Conservation (phyloP, 2,797 vertebrate genomes). For the Parauchenoglanis ngamensis region DNA sequence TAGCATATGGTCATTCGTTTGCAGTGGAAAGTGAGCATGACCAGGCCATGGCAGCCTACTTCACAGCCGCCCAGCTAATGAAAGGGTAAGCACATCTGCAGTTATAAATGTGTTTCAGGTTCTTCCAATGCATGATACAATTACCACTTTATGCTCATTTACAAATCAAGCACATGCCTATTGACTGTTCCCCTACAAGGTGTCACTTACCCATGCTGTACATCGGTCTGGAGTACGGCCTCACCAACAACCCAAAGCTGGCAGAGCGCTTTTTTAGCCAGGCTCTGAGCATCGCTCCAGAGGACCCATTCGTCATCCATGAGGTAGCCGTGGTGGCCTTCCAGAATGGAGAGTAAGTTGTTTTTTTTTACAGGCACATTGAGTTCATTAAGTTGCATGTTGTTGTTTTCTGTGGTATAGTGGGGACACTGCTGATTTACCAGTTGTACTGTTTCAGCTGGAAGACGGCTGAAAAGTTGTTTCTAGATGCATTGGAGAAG, state of each 20-base stretch:
- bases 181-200: constrained; percentile 64
- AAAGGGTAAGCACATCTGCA: constrained; percentile 82
- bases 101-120: neutral
- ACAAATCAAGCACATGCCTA: neutral
- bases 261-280: constrained; percentile 98
- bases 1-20: constrained; percentile 96
- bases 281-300: constrained; percentile 94
- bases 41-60: constrained; percentile 98
- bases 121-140: neutral
- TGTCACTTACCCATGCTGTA: constrained; percentile 98
- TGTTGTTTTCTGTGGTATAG: neutral
- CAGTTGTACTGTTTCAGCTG: constrained; percentile 76
- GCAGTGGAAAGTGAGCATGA: constrained; percentile 98
- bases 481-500: constrained; percentile 97
- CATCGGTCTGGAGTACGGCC: constrained; percentile 95
- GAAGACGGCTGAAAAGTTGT: constrained; percentile 96
- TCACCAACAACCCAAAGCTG: constrained; percentile 98
- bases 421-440: neutral
- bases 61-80: constrained; percentile 98
- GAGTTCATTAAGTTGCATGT: neutral
- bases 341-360: constrained; percentile 97
- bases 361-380: neutral
- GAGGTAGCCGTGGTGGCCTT: constrained; percentile 99
- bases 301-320: constrained; percentile 98
- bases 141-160: neutral